phyloP scores from a whole-genome alignment of 2,113 vertebrate genomes.

The Pelmatolapia mariae region DNA sequence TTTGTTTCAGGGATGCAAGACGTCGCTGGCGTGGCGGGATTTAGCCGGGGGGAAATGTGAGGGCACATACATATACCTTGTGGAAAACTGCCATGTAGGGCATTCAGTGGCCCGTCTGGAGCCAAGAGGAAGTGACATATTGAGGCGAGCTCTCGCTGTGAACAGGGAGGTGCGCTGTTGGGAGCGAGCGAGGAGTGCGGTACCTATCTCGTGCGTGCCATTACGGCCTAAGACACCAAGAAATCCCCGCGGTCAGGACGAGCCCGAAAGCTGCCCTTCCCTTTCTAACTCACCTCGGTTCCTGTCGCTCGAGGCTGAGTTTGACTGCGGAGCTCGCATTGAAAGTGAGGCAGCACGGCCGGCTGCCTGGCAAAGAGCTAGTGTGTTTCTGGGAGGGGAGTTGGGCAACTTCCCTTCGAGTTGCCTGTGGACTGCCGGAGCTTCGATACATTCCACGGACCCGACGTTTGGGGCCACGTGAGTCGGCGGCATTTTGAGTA shows the following conservation, averaged over 20 bases:
- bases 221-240: background rate
- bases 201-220: background rate
- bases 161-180: background rate
- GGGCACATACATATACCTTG: background rate
- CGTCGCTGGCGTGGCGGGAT: background rate
- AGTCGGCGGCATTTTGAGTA: background rate
- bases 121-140: background rate
- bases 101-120: background rate
- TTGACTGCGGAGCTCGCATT: background rate
- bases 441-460: background rate
- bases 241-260: background rate
- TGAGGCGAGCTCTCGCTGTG: fast-evolving
- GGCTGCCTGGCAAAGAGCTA: background rate
- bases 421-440: background rate
- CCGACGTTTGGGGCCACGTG: background rate
- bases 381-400: background rate
- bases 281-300: background rate
- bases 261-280: background rate
- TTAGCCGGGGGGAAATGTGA: background rate
- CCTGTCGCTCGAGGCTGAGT: background rate
- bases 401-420: background rate
- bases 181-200: background rate
- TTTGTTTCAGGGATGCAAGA: background rate
- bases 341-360: background rate
- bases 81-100: background rate